Evolutionary conservation across 2,797 vertebrate species (phyloP).

Genomic region (Acridotheres tristis): DNA sequence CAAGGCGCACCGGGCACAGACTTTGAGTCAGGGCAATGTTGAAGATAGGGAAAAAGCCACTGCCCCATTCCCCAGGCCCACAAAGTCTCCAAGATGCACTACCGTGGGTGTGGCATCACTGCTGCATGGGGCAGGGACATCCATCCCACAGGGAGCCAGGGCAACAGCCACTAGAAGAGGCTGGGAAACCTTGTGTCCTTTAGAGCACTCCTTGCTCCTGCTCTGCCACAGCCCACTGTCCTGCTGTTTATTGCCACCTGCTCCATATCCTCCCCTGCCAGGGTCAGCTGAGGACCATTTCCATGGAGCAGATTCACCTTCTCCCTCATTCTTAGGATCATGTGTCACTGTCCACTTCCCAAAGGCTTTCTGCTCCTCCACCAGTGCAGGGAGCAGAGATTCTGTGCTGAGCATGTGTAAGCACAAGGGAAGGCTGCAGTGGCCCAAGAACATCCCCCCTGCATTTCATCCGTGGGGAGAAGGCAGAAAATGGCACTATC

Average conservation of each 20-base stretch:
- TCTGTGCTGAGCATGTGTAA: accelerated
- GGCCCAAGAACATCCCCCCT: neutral
- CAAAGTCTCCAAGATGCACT: accelerated
- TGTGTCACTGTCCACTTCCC: neutral
- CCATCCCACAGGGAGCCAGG: accelerated
- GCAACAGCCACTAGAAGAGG: neutral
- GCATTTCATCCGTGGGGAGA: neutral
- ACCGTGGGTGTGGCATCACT: accelerated
- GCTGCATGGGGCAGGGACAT: accelerated
- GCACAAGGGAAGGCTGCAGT: neutral
- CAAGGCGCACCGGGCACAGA: neutral
- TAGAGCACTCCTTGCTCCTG: neutral
- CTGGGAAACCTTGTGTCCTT: neutral
- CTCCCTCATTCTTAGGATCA: neutral
- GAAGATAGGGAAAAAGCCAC: neutral
- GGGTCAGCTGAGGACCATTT: neutral
- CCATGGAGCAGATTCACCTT: neutral
- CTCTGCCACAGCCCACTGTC: neutral
- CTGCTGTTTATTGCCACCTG: neutral
- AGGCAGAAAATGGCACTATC: neutral
- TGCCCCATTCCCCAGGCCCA: neutral
- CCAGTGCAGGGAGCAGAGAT: neutral
- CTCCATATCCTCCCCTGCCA: neutral
- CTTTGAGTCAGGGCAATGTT: neutral
- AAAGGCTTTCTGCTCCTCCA: neutral